phyloP scores from a whole-genome alignment of 2,797 vertebrate species.

The Onychomys leucogaster region DNA sequence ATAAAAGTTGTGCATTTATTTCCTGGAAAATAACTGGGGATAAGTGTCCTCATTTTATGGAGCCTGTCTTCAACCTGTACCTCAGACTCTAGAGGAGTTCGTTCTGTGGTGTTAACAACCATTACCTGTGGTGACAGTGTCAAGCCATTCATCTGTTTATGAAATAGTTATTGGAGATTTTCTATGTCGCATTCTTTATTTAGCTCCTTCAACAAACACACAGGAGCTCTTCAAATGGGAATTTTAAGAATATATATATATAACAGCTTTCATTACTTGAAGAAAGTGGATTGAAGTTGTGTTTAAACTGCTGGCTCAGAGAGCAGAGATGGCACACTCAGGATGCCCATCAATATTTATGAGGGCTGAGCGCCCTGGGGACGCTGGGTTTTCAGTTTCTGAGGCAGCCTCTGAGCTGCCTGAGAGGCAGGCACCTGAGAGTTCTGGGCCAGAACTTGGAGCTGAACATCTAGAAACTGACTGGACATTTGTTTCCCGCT shows the following conservation, averaged over 20 bases:
- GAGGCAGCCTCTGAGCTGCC: constrained; percentile 31
- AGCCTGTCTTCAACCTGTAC: background rate
- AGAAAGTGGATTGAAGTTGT: background rate
- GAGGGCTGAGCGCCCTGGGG: too few relatives aligned
- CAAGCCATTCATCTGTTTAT: background rate
- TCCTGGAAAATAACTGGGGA: background rate
- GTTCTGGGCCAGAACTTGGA: background rate
- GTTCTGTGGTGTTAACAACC: constrained; percentile 3
- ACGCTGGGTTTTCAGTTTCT: background rate
- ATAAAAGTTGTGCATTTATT: background rate
- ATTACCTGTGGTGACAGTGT: background rate
- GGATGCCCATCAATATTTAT: background rate
- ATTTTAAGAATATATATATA: background rate
- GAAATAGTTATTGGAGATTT: background rate
- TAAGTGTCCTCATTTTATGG: background rate
- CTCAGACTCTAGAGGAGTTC: constrained; percentile 27
- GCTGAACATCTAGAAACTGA: background rate
- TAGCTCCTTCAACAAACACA: background rate
- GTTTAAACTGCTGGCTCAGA: background rate
- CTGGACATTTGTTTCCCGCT: background rate
- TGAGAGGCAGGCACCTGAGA: background rate
- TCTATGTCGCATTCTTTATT: background rate
- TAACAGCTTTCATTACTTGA: constrained; percentile 16
- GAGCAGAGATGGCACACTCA: background rate
- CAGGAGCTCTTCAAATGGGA: background rate